phyloP scores from a whole-genome alignment of 2,888 invertebrate species.

The Empis livida region DNA sequence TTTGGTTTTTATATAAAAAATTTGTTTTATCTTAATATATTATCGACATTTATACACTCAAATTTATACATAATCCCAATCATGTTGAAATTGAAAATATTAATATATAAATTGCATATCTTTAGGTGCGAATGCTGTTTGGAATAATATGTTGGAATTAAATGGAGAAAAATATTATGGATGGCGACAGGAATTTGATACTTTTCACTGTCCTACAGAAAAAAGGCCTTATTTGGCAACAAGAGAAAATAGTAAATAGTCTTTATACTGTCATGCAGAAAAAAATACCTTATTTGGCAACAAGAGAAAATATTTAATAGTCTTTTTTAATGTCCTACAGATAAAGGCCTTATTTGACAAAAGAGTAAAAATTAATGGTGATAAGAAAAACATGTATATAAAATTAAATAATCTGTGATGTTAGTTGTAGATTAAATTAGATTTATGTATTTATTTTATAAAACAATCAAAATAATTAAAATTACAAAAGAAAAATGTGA shows the following conservation, averaged over 20 bases:
- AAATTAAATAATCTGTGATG: background rate
- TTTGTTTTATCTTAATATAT: no score
- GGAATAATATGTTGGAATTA: slow-evolving; percentile 48
- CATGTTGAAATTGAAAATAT: background rate
- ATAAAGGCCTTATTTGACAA: slow-evolving; percentile 23
- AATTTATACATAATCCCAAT: no score
- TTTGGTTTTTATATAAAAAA: no score
- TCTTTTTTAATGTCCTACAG: slow-evolving; percentile 28
- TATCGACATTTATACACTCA: no score
- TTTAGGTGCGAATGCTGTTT: slow-evolving; percentile 41
- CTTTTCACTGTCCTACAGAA: slow-evolving; percentile 27
- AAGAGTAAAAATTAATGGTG: background rate
- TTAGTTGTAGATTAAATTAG: background rate
- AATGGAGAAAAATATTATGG: slow-evolving; percentile 36
- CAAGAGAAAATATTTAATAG: slow-evolving; percentile 22
- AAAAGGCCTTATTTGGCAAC: slow-evolving; percentile 27
- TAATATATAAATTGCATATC: slow-evolving; percentile 4
- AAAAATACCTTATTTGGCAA: slow-evolving; percentile 31
- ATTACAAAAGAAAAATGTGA: background rate
- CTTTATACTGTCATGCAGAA: no score
- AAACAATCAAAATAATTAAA: background rate
- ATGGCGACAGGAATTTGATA: slow-evolving; percentile 20
- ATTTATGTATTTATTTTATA: background rate
- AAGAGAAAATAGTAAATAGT: slow-evolving; percentile 23
- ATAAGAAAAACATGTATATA: background rate